Evolutionary conservation across 2,888 invertebrate species (phyloP), one percentile per base, ranked within the genome.

Genomic region (Scaptomyza cyrtandrae): DNA sequence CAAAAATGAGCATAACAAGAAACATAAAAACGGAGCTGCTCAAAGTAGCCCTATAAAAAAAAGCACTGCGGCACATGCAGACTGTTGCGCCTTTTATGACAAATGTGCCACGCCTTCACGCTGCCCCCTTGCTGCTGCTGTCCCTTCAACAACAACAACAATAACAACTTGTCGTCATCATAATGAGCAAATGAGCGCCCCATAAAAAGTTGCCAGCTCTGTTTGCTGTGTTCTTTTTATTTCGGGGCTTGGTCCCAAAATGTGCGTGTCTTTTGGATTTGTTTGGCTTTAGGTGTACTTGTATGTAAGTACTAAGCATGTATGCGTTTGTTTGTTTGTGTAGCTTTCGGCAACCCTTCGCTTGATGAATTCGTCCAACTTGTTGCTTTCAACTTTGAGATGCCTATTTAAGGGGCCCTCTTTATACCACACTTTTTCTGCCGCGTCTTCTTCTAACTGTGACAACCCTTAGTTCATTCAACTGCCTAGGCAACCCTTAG

Each of bases 11-110:
- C 7, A 27, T 35, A 60, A 46, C 37, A 57, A 55, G 7, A 43
- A 60, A 59, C 24, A 39, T 43, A 39, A 53, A 43, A 46, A 53
- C 65, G 69, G 75, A 75, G 80, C 77, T 71, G 59, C 62, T 74
- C 39, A 41, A 59, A 73, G 78, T 78, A 69, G 75, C 74, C 69
- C 78, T 78, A 78, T 73, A 77, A 10, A 41, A 60, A 9, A 10
- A 39, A 72, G 73, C 78, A 11, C 68, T 68, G 75, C 62, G 68
- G 75, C 68, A 77, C 55, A 68, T 68, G 75, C 63, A 72, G 60
- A 64, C 64, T 70, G 75, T 75, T 64, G 62, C 67, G 60, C 67
- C 77, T 89, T 89, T 88, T 89, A 88, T 89, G 88, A 85, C 86
- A 80, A 84, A 84, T 70, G 80, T 57, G 48, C 39, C 60, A 50